Evolutionary conservation across 2,888 invertebrate genomes (phyloP), one percentile per base, ranked within the genome.

Genomic region (Plutella xylostella): DNA sequence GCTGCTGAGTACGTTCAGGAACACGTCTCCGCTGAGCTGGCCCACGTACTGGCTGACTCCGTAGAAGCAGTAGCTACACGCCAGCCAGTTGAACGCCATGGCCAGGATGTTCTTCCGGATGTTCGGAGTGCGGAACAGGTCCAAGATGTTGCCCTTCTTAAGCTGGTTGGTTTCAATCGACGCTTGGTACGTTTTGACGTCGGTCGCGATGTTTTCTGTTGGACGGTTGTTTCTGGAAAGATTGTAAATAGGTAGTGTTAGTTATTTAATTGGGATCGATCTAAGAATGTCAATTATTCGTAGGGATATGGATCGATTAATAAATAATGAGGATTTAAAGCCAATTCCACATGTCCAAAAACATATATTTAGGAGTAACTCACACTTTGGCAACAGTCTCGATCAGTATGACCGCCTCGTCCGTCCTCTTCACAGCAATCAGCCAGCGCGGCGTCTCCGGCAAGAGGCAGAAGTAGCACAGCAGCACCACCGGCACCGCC

Each of bases 401-500:
- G 48, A 94, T 68, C 11, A 92, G 74, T 44, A 64, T 60, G 2
- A 90, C 78, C 0, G 92, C 90, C 45, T 87, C 76, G n/a, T 89
- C 89, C 35, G 88, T 83, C 50, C 85, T 85, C 2, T 91, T 91
- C 3, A 89, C 86, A 12, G 91, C 89, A 48, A 92, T 79, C 19
- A 93, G 78, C 93, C 93, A 94, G 50, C 94, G 85, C 0, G 93
- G 92, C 2, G 92, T 91, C 71, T 94, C 93, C 0, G 92, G 92
- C 14, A 93, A 65, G 22, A 92, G 61, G 79, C 89, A 88, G 58
- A 89, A 88, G 56, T 90, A 92, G 1, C 85, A 71, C 14, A 91
- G 70, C 46, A 91, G 72, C 21, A 91, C 55, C 25, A 85, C 59
- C 0, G 84, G 76, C 0, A 88, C 88, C 22, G 88, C 57, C 0